These are phyloP conservation scores for Julus scanicus DNA, from an alignment of 2,888 invertebrate species.

Conservation along the genomic window DNA sequence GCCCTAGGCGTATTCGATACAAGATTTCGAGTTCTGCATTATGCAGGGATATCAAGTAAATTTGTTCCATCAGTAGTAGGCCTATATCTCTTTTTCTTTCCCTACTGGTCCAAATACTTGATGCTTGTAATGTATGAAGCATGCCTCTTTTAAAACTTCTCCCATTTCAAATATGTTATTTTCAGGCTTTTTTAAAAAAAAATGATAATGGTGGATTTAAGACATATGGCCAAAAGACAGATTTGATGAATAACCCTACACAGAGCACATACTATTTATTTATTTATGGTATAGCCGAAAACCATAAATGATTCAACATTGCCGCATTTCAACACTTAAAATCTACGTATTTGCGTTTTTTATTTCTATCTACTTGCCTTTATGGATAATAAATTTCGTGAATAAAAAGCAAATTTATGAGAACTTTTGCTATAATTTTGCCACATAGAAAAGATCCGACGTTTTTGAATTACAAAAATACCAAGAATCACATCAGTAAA, in stretches of 20 bases:
- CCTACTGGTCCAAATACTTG: neutral
- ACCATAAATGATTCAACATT: neutral
- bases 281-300: neutral
- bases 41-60: neutral
- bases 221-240: neutral
- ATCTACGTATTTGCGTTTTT: neutral
- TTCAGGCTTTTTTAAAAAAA: neutral
- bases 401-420: conserved; percentile 4
- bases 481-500: neutral
- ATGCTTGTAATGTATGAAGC: neutral
- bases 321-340: neutral
- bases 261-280: neutral
- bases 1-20: neutral
- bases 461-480: neutral
- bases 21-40: neutral
- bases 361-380: neutral
- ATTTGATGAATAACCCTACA: neutral
- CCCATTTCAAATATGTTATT: too few relatives aligned
- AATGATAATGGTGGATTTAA: neutral
- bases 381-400: neutral
- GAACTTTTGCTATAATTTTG: neutral
- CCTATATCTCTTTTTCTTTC: neutral
- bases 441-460: neutral
- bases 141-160: neutral
- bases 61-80: neutral